Base-by-base conservation (phyloP, 1,140 invertebrate genomes). In the Drosophila teissieri region DNA sequence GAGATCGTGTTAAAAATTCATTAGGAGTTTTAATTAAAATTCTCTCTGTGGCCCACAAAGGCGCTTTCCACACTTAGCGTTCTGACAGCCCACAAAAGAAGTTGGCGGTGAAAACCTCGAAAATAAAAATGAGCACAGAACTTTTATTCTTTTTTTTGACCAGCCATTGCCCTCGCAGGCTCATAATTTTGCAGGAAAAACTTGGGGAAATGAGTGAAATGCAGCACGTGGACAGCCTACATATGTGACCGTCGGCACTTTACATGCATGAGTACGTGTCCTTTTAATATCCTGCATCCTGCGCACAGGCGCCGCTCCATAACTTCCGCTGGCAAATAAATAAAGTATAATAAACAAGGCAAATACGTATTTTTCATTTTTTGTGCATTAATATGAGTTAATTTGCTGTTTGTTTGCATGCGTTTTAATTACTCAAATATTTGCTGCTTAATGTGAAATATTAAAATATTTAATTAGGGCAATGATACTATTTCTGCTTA, bases 241-340 rank as follows among this genome's bases (percentile, higher is more conserved):
- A 83, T 88, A 83, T 88, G 83, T 69, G 68, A 64, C 82, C 60
- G 68, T 74, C 73, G 70, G 83, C 75, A 79, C 65, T 88, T 79
- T 72, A 76, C 75, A 88, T 82, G 82, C 82, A 76, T 82, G 82
- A 88, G 75, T 88, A 88, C 83, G 63, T 83, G 79, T 88, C 75
- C 83, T 83, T 86, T 88, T 86, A 88, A 86, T 86, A 86, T 88
- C 83, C 83, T 83, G 83, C 56, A 11, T 88, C 83, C 83, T 83
- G 83, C 56, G 6, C 31, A 76, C 40, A 45, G 73, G 39, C 62
- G 65, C 34, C 39, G 78, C 70, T 79, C 68, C 75, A 82, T 76
- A 86, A 65, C 78, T 82, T 86, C 75, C 83, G 79, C 58, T 54
- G 39, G 52, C 58, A 79, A 79, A 86, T 82, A 86, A 88, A 86